Conservation (phyloP, 1,140 invertebrate species). For the Pteromalus puparum region DNA sequence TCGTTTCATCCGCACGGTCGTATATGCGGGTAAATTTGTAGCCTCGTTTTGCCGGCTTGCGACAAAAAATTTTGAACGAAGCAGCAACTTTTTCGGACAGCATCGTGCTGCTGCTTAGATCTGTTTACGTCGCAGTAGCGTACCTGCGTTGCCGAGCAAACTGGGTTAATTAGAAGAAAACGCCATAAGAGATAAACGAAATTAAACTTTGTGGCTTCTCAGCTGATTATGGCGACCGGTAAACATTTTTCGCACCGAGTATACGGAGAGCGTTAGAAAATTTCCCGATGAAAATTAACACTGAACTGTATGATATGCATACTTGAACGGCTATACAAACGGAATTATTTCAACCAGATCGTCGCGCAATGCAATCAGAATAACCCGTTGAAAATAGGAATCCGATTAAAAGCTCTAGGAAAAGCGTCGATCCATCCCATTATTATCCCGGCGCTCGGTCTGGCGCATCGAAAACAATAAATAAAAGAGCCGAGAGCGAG, state of each 20-base stretch:
- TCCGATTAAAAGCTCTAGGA: too few species aligned
- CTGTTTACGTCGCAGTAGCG: background rate
- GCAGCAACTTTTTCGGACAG: background rate
- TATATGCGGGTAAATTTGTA: background rate
- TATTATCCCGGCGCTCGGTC: too few species aligned
- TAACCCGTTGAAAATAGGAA: too few species aligned
- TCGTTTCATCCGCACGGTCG: background rate
- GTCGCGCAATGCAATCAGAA: too few species aligned
- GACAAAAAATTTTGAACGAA: background rate
- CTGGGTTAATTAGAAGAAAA: slow-evolving; percentile 24
- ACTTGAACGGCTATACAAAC: too few species aligned
- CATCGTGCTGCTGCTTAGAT: slow-evolving; percentile 7
- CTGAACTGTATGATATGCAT: too few species aligned
- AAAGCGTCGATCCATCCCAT: too few species aligned
- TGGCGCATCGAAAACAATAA: background rate
- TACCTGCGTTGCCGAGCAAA: background rate
- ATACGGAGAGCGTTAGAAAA: too few species aligned
- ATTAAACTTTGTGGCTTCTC: background rate
- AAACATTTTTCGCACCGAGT: too few species aligned
- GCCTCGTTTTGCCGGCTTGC: background rate
- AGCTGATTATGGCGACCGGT: too few species aligned
- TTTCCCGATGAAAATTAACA: too few species aligned
- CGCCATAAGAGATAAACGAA: background rate
- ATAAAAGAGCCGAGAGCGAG: background rate
- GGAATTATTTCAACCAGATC: too few species aligned